Conservation (phyloP, 2,113 vertebrate species). For the Formicarius rufipectus region DNA sequence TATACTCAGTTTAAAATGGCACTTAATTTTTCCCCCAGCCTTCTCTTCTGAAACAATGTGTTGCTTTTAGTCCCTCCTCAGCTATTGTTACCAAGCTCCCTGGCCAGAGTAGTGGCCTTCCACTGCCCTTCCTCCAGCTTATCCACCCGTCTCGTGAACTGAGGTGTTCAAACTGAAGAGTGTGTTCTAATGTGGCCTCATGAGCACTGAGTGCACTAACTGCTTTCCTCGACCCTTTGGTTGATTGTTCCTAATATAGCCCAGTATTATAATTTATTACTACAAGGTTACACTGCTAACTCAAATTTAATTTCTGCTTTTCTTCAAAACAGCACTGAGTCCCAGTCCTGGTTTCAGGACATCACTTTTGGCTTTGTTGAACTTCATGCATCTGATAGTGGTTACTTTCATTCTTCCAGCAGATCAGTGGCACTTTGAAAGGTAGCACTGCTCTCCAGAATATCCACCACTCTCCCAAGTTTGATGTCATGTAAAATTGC, state of each 20-base stretch:
- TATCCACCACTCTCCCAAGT: not conserved
- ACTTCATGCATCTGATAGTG: not conserved
- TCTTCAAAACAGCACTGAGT: not conserved
- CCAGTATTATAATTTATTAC: not conserved
- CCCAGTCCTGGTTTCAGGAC: not conserved
- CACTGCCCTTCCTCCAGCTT: not conserved
- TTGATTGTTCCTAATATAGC: not conserved
- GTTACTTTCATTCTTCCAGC: not conserved
- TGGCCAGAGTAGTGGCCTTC: not conserved
- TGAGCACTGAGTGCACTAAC: not conserved
- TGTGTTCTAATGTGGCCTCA: not conserved
- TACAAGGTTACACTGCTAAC: not conserved
- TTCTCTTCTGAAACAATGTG: not conserved
- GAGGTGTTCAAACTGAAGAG: not conserved
- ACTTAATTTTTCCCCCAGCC: not conserved
- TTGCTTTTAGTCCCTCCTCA: not conserved
- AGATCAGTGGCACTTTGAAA: not conserved
- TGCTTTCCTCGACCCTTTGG: not conserved
- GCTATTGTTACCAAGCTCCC: not conserved
- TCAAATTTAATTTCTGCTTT: not conserved
- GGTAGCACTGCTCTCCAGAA: not conserved
- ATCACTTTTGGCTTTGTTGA: not conserved
- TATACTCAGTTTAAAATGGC: not conserved
- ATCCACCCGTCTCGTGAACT: not conserved
- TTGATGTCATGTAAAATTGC: not conserved